Evolutionary conservation across 2,113 vertebrate species (phyloP).

Genomic region (Onychostoma macrolepis): DNA sequence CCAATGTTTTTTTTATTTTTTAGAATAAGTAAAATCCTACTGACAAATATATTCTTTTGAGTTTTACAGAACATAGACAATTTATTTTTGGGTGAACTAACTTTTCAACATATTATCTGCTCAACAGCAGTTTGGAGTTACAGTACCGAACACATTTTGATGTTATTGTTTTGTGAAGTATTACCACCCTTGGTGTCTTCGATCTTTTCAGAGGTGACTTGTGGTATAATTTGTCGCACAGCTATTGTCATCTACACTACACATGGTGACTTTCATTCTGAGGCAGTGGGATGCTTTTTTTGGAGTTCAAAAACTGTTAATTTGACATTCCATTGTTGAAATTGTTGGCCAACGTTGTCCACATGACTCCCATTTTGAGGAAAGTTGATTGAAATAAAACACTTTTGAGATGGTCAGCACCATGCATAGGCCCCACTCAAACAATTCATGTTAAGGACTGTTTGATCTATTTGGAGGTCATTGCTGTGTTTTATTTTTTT

Average conservation of each 20-base stretch:
- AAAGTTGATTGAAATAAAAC: no score
- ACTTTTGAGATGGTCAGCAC: no score
- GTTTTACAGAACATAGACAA: background rate
- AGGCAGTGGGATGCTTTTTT: background rate
- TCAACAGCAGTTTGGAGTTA: background rate
- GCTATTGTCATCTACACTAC: background rate
- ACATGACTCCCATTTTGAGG: background rate
- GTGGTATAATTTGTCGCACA: background rate
- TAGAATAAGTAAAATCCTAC: no score
- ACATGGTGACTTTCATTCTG: background rate
- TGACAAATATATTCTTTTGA: background rate
- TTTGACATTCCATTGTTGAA: background rate
- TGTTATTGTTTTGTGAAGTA: background rate
- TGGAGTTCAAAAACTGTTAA: background rate
- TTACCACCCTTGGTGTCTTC: background rate
- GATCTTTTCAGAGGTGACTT: background rate
- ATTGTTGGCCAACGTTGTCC: background rate
- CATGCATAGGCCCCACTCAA: no score
- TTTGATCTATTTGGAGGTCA: no score
- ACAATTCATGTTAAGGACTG: no score
- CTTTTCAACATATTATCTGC: background rate
- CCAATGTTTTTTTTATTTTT: no score
- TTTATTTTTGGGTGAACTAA: background rate
- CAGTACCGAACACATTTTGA: background rate
- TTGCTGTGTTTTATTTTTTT: no score